A percentile compares a stretch with the other conserved stretches of the same genome.
phyloP scores from a whole-genome alignment of 2,113 vertebrate genomes.

The Orientallactaga bullata region DNA sequence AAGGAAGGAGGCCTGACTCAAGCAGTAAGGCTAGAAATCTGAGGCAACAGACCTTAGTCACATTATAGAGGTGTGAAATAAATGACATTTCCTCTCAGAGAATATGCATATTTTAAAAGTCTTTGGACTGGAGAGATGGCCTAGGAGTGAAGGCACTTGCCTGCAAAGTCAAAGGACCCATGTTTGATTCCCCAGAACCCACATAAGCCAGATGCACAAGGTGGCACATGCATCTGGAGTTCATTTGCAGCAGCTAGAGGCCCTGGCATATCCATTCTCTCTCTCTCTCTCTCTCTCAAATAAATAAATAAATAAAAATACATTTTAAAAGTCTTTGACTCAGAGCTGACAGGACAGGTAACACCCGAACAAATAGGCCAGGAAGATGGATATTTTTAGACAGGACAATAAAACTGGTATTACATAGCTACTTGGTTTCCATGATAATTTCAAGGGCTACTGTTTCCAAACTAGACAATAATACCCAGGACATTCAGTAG shows the following conservation, averaged over 20 bases:
- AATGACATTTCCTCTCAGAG: not conserved
- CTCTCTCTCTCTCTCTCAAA: too few species aligned
- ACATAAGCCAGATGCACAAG: too few species aligned
- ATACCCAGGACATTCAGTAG: not conserved
- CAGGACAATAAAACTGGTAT: not conserved
- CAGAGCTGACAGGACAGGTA: conserved; percentile 35
- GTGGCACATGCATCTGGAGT: too few species aligned
- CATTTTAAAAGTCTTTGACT: conserved; percentile 54
- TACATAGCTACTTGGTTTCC: not conserved
- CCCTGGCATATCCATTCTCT: too few species aligned
- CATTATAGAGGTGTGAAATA: not conserved
- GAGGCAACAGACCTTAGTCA: not conserved
- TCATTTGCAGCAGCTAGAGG: too few species aligned
- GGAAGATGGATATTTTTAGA: not conserved
- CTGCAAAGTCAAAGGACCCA: too few species aligned
- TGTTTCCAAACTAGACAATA: not conserved
- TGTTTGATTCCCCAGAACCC: too few species aligned
- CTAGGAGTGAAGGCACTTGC: too few species aligned
- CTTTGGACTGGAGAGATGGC: not conserved
- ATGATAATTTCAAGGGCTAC: not conserved
- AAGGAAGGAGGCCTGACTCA: too few species aligned
- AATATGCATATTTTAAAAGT: conserved; percentile 41
- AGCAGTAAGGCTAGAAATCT: not conserved
- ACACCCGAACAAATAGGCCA: conserved; percentile 37
- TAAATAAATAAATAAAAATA: too few species aligned